Evolutionary conservation across 2,797 vertebrate species (phyloP), one percentile per base, ranked within the genome.

Genomic region (Catostomus latipinnis): DNA sequence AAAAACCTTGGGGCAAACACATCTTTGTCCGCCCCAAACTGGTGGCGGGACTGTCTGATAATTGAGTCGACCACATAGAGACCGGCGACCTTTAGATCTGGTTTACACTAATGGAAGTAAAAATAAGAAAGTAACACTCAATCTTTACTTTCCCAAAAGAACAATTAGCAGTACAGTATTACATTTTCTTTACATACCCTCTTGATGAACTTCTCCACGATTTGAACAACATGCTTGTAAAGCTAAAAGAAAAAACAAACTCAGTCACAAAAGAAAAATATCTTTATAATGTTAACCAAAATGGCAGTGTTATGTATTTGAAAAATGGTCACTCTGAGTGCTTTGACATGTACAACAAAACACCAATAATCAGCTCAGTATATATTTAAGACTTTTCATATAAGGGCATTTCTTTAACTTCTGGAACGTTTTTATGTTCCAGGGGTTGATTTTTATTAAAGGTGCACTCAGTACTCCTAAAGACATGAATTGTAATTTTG

Each of bases 121-220:
- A 12, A 6, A 68, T 6, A 82, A 34, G 34, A 34, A 34, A 3
- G 34, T 34, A 4, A 48, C 50, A 60, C 10, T 52, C n/a, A 6
- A 5, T 14, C 6, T 54, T 52, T 12, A 18, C 43, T 54, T 5
- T 45, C 48, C 8, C 22, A 52, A 10, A 14, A 43, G 4, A 16
- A 16, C 1, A 1, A n/a, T 14, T 4, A n/a, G 50, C 7, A 61
- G 4, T 1, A 34, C 2, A 63, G 48, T 43, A 14, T 0, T 1
- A 13, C 8, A n/a, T 7, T 76, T 13, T 81, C n/a, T 22, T 6
- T 11, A 86, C 86, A 91, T 94, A 99, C 97, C 96, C 97, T 97
- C 91, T 98, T 99, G 83, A 99, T 97, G 92, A 99, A 99, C 88
- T 99, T 99, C 90, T 99, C 98, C 82, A 98, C 97, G 90, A 99